Evolutionary conservation across 2,113 vertebrate species (phyloP), one percentile per base, ranked within the genome.

Genomic region (Orcinus orca): DNA sequence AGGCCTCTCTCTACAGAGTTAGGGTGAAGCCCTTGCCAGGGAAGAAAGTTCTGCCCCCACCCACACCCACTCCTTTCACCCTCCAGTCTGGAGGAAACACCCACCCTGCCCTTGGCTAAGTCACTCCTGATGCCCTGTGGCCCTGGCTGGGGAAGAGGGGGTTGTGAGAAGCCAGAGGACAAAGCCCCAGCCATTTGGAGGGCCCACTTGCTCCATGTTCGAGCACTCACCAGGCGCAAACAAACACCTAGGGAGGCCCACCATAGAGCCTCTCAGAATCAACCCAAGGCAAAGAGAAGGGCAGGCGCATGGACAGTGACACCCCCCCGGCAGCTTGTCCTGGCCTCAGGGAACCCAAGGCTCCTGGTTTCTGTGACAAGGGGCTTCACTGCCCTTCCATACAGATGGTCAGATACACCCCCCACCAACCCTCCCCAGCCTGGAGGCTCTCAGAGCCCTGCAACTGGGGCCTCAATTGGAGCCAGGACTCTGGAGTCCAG

Each of bases 191-290:
- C 15, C 36, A 1, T 31, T 20, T 53, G 71, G 12, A 80, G 79
- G 33, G 14, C 26, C 38, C 15, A 3, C 38, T 33, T 50, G 71
- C 33, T 21, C 26, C 14, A 8, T 2, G 38, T 36, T 7, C 2
- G 6, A 33, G 23, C 14, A 12, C 25, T 60, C 71, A 44, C 47
- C 5, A 20, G 0, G 15, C 0, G 2, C 10, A 2, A 12, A 3
- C 10, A 2, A 9, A 5, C 25, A 44, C 33, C 0, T 2, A 21
- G 12, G 17, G 18, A 47, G 9, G 50, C 47, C 63, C 3, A 7
- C 31, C 33, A 8, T 20, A 8, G 31, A 41, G 38, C 67, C 38
- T 50, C 80, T 29, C 31, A 74, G 50, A 63, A 67, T 33, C 7
- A 55, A 31, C 41, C 20, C 50, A 50, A 13, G 5, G 20, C 44